Percentiles rank a stretch among this genome's conserved stretches.
These are phyloP conservation scores for Mimumesa dahlbomi DNA, from an alignment of 2,888 invertebrate genomes.

Conservation along the genomic window DNA sequence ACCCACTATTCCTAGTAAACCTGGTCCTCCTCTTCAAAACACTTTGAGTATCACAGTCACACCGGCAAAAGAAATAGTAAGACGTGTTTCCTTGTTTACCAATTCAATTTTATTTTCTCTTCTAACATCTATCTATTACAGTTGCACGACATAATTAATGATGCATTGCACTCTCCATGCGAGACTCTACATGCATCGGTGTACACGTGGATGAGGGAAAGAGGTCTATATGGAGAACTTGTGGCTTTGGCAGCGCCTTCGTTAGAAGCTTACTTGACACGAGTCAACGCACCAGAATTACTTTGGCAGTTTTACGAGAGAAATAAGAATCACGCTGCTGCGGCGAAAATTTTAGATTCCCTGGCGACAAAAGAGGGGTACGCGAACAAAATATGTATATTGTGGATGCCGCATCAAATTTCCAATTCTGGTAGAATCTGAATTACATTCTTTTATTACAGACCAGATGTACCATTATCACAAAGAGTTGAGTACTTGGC, in stretches of 20 bases:
- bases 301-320: constrained; percentile 98
- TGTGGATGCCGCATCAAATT: neutral
- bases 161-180: constrained; percentile 87
- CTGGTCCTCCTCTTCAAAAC: constrained; percentile 75
- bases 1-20: constrained; percentile 79
- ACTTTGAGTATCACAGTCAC: constrained; percentile 59
- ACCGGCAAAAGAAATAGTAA: constrained; percentile 75
- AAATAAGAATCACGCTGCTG: constrained; percentile 94
- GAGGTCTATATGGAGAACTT: constrained; percentile 87
- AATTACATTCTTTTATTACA: constrained; percentile 80
- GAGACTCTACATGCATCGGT: constrained; percentile 94
- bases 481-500: constrained; percentile 95
- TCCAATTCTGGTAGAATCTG: constrained; percentile 55
- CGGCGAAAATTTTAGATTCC: constrained; percentile 93
- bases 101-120: neutral
- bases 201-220: constrained; percentile 95
- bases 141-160: constrained; percentile 84
- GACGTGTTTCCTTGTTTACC: neutral
- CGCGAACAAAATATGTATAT: constrained; percentile 44
- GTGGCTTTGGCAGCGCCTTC: constrained; percentile 86
- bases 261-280: constrained; percentile 88
- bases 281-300: constrained; percentile 74
- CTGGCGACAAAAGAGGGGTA: constrained; percentile 89
- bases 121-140: constrained; percentile 71
- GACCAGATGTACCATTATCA: constrained; percentile 87